Conservation (phyloP, 2,797 vertebrate species). For the Hybognathus amarus region DNA sequence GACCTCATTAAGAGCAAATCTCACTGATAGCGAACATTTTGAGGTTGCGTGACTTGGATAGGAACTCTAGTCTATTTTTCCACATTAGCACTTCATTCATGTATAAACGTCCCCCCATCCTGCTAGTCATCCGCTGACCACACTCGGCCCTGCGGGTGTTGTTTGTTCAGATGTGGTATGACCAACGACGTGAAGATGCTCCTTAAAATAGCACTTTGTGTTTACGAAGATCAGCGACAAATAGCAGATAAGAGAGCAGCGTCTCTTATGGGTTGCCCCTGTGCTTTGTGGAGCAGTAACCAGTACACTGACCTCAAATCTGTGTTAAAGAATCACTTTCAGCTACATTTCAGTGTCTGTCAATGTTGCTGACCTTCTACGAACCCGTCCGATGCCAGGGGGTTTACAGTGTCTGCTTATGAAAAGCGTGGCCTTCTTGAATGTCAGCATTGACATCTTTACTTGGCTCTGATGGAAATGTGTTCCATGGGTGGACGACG, state of each 20-base stretch:
- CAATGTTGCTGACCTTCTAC: slow-evolving; percentile 19
- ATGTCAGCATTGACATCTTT: slow-evolving; percentile 29
- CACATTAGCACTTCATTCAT: slow-evolving; percentile 6
- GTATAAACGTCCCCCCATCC: neutral
- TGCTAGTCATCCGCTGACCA: slow-evolving; percentile 20
- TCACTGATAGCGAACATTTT: slow-evolving; percentile 6
- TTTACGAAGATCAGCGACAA: neutral
- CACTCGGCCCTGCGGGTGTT: slow-evolving; percentile 11
- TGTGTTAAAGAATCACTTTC: slow-evolving; percentile 2
- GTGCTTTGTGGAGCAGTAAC: neutral
- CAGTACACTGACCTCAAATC: neutral
- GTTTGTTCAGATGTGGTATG: slow-evolving; percentile 27
- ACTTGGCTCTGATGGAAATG: slow-evolving; percentile 4
- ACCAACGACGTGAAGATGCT: slow-evolving; percentile 25
- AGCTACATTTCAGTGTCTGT: neutral
- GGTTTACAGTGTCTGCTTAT: slow-evolving; percentile 6
- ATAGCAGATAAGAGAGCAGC: slow-evolving; percentile 1
- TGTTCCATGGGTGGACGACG: slow-evolving; percentile 19
- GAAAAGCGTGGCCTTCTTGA: slow-evolving; percentile 20
- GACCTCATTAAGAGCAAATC: slow-evolving; percentile 18
- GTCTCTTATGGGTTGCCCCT: neutral
- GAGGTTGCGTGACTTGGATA: slow-evolving; percentile 13
- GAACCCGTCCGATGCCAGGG: neutral
- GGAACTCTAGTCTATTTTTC: neutral
- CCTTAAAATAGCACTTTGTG: slow-evolving; percentile 1